phyloP scores from a whole-genome alignment of 2,888 invertebrate species.

The Spilarctia lutea region DNA sequence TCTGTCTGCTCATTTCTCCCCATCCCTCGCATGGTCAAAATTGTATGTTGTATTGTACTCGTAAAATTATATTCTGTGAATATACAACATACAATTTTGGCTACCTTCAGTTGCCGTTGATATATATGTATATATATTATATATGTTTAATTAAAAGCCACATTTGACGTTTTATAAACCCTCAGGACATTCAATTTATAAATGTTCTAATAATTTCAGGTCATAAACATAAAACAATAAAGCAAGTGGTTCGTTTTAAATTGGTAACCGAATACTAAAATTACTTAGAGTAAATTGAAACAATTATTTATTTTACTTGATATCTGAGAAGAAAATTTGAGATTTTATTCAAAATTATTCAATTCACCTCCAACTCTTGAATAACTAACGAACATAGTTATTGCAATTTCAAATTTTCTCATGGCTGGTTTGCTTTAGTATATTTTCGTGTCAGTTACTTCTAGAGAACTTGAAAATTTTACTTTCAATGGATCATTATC shows the following conservation, averaged over 20 bases:
- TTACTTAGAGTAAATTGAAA: neutral
- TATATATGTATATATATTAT: too few species aligned
- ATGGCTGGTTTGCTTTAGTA: constrained; percentile 22
- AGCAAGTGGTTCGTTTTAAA: neutral
- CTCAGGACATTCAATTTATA: neutral
- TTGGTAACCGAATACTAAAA: constrained; percentile 3
- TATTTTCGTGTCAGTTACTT: constrained; percentile 25
- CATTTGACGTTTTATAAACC: neutral
- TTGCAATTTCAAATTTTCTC: constrained; percentile 32
- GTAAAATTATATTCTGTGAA: too few species aligned
- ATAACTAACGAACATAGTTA: constrained; percentile 27
- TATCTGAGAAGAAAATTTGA: neutral
- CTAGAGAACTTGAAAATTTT: constrained; percentile 35
- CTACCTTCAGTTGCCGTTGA: too few species aligned
- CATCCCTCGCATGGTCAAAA: too few species aligned
- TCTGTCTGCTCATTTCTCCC: too few species aligned
- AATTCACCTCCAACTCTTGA: constrained; percentile 11
- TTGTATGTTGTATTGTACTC: too few species aligned
- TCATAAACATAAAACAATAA: neutral
- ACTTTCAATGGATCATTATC: constrained; percentile 35
- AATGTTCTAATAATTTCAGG: neutral
- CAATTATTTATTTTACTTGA: constrained; percentile 1
- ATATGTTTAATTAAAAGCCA: neutral
- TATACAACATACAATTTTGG: too few species aligned
- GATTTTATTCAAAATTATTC: neutral